These are phyloP conservation scores for Labroides dimidiatus DNA, from an alignment of 2,797 vertebrate species.

Conservation along the genomic window DNA sequence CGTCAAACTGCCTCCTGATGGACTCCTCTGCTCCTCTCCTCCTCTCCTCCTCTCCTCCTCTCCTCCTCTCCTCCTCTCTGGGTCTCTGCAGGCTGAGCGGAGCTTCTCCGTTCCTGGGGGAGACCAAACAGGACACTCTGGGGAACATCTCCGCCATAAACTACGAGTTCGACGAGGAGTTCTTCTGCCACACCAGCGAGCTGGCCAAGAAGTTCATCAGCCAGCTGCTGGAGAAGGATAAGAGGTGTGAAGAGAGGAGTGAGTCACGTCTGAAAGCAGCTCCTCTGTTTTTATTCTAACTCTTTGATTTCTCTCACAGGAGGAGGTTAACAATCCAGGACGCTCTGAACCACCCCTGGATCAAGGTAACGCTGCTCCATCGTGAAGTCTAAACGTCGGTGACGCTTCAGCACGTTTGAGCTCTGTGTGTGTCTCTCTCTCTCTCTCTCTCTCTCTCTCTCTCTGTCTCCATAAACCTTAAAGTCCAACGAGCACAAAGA, in stretches of 20 bases:
- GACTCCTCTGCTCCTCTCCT: too few relatives aligned
- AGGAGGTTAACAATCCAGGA: constrained; percentile 94
- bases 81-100: constrained; percentile 88
- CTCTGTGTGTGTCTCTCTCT: neutral
- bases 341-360: constrained; percentile 94
- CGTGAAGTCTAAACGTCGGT: too few relatives aligned
- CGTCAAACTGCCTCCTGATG: too few relatives aligned
- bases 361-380: constrained; percentile 81
- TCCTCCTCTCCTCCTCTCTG: neutral
- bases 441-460: neutral
- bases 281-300: neutral
- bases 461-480: constrained; percentile 64
- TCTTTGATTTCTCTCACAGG: constrained; percentile 74
- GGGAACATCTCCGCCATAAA: constrained; percentile 93
- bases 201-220: constrained; percentile 94
- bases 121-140: constrained; percentile 95
- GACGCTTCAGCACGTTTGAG: too few relatives aligned
- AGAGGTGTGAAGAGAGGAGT: constrained; percentile 71
- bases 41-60: neutral
- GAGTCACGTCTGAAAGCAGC: neutral
- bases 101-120: constrained; percentile 95
- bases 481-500: constrained; percentile 85
- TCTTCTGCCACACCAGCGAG: constrained; percentile 95
- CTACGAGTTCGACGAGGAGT: constrained; percentile 95
- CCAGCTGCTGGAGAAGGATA: constrained; percentile 93